A percentile compares a stretch with the other conserved stretches of the same genome.
Evolutionary conservation across 2,888 invertebrate species (phyloP).

Genomic region (Eurytoma adleriae): DNA sequence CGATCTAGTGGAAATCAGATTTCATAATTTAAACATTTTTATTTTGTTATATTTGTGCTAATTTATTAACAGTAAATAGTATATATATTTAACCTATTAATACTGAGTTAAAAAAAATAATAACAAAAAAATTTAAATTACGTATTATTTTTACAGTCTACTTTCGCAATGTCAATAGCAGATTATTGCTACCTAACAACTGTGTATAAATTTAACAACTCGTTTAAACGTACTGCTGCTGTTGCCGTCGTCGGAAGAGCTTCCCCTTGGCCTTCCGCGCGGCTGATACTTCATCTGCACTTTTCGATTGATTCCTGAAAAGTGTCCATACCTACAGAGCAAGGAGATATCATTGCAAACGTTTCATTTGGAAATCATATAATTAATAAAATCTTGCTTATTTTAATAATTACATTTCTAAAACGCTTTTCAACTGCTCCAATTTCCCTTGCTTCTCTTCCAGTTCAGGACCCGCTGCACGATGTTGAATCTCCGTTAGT

Average conservation of each 20-base stretch:
- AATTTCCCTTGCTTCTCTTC: constrained; percentile 98
- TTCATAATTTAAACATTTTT: background rate
- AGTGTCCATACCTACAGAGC: constrained; percentile 93
- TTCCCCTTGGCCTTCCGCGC: constrained; percentile 92
- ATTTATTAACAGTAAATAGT: no score
- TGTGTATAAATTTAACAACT: background rate
- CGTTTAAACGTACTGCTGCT: constrained; percentile 67
- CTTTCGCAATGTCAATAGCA: no score
- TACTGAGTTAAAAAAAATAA: no score
- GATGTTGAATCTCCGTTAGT: constrained; percentile 91
- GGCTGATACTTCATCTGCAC: constrained; percentile 99
- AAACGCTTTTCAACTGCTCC: constrained; percentile 97
- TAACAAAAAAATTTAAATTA: no score
- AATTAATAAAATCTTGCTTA: constrained; percentile 21
- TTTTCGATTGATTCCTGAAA: constrained; percentile 99
- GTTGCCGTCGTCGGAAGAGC: constrained; percentile 96
- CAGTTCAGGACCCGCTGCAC: constrained; percentile 92
- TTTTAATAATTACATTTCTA: constrained; percentile 92
- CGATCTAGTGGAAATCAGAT: constrained; percentile 79
- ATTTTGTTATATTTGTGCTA: background rate
- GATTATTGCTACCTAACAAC: background rate
- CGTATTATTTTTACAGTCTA: no score
- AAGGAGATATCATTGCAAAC: background rate
- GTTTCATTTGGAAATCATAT: background rate
- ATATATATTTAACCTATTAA: background rate